Base-by-base conservation (phyloP, 2,797 vertebrate genomes). In the Glossophaga mutica region DNA sequence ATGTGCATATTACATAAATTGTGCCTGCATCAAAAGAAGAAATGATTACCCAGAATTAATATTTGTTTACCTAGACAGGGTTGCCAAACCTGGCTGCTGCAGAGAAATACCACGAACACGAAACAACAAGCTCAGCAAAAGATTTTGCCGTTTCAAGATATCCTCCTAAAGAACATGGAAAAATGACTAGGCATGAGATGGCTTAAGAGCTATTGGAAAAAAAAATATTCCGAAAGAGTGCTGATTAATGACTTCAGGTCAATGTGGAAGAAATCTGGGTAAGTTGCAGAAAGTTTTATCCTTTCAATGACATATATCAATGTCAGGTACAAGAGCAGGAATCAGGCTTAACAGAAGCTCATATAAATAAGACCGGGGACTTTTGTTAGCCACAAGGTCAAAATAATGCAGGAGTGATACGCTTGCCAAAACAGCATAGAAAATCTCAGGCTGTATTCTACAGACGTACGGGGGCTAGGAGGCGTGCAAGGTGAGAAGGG, bases 231-330 rank as follows among this genome's bases (percentile, higher is more conserved):
- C 46, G 21, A 57, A 55, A 48, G 24, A 70, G 16, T 74, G 26
- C 87, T 88, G 39, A 94, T 88, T 82, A 90, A 97, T 91, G 83
- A 83, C 55, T 79, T 84, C 26, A 37, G 86, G 48, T 71, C 62
- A 59, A 21, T 14, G 37, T 42, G 24, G 44, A 65, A 91, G 46
- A 88, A 79, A 91, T 52, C 44, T 55, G 29, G 71, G 32, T 18
- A 74, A 39, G 39, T 34, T 86, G 24, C 65, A 37, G 14, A 50
- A 95, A 57, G 48, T 88, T 92, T 88, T 76, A 90, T 88, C n/a
- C 21, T 92, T 94, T 90, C 70, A 91, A 87, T 73, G 48, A 55
- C 86, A 91, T 90, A 81, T 70, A 91, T 88, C 91, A 91, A 82
- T 82, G 79, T 67, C 74, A 89, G 50, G 3, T 52, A 65, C 34